Conservation (phyloP, 2,888 invertebrate genomes). For the Pyralis farinalis region DNA sequence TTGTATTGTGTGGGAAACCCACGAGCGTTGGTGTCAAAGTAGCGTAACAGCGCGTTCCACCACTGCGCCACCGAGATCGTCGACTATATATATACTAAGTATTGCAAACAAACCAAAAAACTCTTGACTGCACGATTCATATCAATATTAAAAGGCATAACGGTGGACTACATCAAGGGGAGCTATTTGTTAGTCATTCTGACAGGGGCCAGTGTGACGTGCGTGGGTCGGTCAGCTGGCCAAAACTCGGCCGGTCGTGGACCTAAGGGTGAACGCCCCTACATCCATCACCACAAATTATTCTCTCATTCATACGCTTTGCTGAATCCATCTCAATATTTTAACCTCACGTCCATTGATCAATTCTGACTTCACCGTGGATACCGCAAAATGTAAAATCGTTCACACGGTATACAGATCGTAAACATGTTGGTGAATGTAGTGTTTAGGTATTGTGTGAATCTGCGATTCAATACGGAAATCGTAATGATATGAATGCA, state of each 20-base stretch:
- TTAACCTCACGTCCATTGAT: conserved; percentile 63
- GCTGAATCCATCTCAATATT: conserved; percentile 69
- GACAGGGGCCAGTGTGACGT: conserved; percentile 31
- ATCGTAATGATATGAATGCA: background rate
- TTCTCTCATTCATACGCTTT: conserved; percentile 41
- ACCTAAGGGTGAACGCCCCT: conserved; percentile 64
- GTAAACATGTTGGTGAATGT: conserved; percentile 28
- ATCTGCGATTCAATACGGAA: conserved; percentile 11
- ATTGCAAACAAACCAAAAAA: no score
- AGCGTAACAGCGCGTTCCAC: no score
- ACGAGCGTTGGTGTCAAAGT: no score
- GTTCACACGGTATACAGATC: conserved; percentile 28
- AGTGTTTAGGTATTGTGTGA: conserved; percentile 13
- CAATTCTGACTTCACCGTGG: conserved; percentile 27
- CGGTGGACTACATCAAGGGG: conserved; percentile 33
- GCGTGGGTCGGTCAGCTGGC: conserved; percentile 60
- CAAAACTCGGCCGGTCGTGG: conserved; percentile 72
- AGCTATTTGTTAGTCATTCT: conserved; percentile 45
- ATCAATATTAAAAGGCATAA: conserved; percentile 28
- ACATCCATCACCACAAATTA: conserved; percentile 63
- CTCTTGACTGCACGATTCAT: conserved; percentile 2
- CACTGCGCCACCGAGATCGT: no score
- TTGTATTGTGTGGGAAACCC: no score
- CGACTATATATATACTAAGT: no score
- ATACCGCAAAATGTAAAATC: conserved; percentile 33